Evolutionary conservation across 2,797 vertebrate genomes (phyloP), one percentile per base, ranked within the genome.

Genomic region (Enteromius radiatus): DNA sequence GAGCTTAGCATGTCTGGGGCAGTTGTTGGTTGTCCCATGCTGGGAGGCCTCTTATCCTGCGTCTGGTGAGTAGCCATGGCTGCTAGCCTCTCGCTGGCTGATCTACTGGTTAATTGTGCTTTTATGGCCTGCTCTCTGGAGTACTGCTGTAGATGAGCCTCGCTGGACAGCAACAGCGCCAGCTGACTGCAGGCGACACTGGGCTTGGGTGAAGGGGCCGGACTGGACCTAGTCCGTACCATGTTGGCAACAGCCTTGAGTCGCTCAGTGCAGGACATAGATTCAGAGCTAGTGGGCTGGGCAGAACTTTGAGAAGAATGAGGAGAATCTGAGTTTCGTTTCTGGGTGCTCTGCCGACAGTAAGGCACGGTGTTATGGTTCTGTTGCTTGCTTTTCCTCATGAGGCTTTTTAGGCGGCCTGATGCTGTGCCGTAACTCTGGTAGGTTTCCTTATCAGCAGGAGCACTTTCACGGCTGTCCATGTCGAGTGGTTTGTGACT

Each of bases 131-230:
- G 98, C 92, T 99, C 97, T 89, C 97, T 95, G 79, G 98, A 98
- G 91, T 99, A 99, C 92, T 99, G 97, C 92, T 99, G 98, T 88
- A 99, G 93, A 90, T 99, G 98, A 84, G 97, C 97, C 91, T 99
- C 98, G 8, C 98, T 99, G 41, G 98, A 99, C 52, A 99, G 95
- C 76, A 99, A 94, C 59, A 99, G 91, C n/a, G 98, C 98, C 76
- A 99, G 90, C 74, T 99, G 98, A 92, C 98, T 99, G 90, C 98
- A 99, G 7, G 97, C 97, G 49, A 99, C 95, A 9, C 97, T 99
- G 84, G 98, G 98, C 86, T 99, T 99, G 3, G 98, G 98, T 0
- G 98, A 99, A 82, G 97, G 94, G 79, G 96, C 96, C 6, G 98
- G 98, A 87, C 98, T 99, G 41, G 97, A 96, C 80, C 98, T 96